Percentiles rank a stretch among this genome's conserved stretches.
Evolutionary conservation across 2,797 vertebrate species (phyloP).

Genomic region (Phyllotis vaccarum): DNA sequence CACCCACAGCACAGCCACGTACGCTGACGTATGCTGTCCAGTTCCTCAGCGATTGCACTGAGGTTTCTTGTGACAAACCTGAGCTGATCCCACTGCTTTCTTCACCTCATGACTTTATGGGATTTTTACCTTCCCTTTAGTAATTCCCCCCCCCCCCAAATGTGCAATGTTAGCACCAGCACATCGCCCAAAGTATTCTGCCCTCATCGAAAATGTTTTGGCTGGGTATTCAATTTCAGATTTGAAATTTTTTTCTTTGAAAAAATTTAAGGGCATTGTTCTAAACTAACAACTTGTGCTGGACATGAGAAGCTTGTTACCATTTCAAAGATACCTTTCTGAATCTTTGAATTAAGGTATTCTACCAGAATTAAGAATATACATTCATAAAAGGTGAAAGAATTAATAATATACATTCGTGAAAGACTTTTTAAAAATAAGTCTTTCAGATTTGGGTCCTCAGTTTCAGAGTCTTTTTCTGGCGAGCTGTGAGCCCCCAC

Average conservation of each 20-base stretch:
- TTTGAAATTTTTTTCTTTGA: conserved; percentile 38
- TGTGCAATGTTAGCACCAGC: not conserved
- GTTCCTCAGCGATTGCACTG: not conserved
- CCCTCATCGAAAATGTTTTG: not conserved
- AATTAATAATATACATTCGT: not conserved
- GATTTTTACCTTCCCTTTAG: not conserved
- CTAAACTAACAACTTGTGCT: not conserved
- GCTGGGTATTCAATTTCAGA: not conserved
- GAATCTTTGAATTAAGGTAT: conserved; percentile 34
- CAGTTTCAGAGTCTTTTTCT: not conserved
- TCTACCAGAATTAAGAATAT: not conserved
- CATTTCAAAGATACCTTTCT: not conserved
- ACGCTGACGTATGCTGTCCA: not conserved
- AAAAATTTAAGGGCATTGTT: not conserved
- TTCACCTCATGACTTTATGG: not conserved
- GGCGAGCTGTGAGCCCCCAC: not conserved
- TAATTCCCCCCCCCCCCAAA: too few relatives aligned
- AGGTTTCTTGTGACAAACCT: not conserved
- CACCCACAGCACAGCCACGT: not conserved
- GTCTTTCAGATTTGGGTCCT: not conserved
- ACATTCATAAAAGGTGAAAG: not conserved
- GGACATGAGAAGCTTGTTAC: not conserved
- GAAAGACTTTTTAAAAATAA: not conserved
- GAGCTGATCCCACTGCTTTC: not conserved
- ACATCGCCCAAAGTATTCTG: not conserved